phyloP scores from a whole-genome alignment of 2,113 vertebrate species.

The Climacteris rufus region DNA sequence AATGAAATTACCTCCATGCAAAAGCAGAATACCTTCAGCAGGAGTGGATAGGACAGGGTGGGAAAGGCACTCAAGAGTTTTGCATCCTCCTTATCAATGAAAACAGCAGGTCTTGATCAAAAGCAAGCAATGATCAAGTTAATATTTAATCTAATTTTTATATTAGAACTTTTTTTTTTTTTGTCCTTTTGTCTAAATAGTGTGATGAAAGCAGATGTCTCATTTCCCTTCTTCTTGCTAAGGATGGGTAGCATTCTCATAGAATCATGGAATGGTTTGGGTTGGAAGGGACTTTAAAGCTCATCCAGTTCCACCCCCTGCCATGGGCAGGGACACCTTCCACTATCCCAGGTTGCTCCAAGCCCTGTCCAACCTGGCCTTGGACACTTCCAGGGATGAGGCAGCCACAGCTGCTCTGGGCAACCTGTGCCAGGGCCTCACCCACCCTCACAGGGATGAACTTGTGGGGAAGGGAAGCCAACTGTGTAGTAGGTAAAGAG shows the following conservation, averaged over 20 bases:
- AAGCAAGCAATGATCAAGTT: accelerated
- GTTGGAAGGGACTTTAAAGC: neutral
- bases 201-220: neutral
- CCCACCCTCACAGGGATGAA: neutral
- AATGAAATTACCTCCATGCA: neutral
- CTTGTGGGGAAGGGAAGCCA: neutral
- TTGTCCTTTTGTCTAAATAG: neutral
- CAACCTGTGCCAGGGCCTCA: accelerated
- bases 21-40: neutral
- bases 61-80: neutral
- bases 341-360: neutral
- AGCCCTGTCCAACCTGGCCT: neutral
- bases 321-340: neutral
- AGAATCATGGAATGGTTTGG: neutral
- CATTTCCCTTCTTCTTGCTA: neutral
- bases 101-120: neutral
- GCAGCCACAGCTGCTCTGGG: neutral
- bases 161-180: neutral
- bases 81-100: neutral
- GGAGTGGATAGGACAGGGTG: neutral
- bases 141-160: neutral
- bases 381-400: neutral
- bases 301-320: accelerated
- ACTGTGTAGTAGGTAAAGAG: accelerated
- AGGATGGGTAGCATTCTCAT: neutral